Evolutionary conservation across 2,797 vertebrate species (phyloP).

Genomic region (Sebastes reedi): DNA sequence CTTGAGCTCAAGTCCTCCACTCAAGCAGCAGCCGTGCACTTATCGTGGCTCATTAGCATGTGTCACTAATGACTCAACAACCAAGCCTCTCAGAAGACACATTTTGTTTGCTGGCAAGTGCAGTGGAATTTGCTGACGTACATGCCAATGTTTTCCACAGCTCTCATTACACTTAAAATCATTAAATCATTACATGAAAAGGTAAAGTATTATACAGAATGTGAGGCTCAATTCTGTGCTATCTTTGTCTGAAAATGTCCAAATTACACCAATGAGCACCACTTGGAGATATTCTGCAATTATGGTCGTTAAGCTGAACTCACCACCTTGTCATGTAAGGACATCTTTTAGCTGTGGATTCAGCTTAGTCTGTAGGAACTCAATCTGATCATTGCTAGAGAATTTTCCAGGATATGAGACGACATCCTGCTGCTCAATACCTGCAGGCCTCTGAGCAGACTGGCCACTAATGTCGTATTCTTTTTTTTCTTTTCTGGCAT

Average conservation of each 20-base stretch:
- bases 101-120: conserved; percentile 51
- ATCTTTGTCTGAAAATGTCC: conserved; percentile 45
- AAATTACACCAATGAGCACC: conserved; percentile 14
- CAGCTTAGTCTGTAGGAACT: not conserved
- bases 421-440: not conserved
- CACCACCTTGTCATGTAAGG: conserved; percentile 19
- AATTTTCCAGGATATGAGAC: not conserved
- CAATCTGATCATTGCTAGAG: not conserved
- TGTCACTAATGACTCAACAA: conserved; percentile 64
- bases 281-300: conserved; percentile 23
- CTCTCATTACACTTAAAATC: conserved; percentile 60
- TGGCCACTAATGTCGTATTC: not conserved
- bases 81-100: conserved; percentile 48
- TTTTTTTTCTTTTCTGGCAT: not conserved
- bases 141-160: conserved; percentile 58
- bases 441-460: not conserved
- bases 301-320: conserved; percentile 34
- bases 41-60: conserved; percentile 64
- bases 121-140: conserved; percentile 65
- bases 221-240: conserved; percentile 48
- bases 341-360: not conserved
- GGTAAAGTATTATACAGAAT: conserved; percentile 42
- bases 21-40: conserved; percentile 27
- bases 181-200: conserved; percentile 68
- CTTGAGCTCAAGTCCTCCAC: conserved; percentile 5